A percentile compares a stretch with the other conserved stretches of the same genome.
These are phyloP conservation scores for Valencia hispanica DNA, from an alignment of 2,797 vertebrate species.

Conservation along the genomic window DNA sequence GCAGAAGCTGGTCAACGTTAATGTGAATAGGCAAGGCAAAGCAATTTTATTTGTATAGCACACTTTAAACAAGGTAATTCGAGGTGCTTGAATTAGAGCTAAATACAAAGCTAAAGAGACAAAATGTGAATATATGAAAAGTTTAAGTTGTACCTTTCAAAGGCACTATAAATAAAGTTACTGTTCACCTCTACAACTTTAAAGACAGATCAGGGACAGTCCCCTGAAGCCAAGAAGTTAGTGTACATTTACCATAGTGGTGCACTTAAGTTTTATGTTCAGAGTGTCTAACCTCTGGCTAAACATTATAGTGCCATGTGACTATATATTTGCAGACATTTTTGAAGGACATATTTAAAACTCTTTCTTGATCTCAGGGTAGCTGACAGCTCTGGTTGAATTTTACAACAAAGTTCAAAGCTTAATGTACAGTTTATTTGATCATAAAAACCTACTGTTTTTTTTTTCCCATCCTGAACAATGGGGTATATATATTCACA, in stretches of 20 bases:
- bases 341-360: constrained; percentile 12
- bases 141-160: too few species aligned
- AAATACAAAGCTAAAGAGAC: neutral
- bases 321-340: constrained; percentile 14
- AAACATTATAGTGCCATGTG: constrained; percentile 4
- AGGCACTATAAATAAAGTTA: constrained; percentile 7
- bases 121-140: neutral
- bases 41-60: too few species aligned
- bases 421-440: constrained; percentile 2
- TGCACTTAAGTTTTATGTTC: neutral
- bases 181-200: constrained; percentile 32
- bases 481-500: neutral
- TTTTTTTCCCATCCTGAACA: neutral
- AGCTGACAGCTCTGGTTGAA: constrained; percentile 5
- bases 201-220: constrained; percentile 3
- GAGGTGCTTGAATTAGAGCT: too few species aligned
- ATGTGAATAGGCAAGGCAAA: neutral
- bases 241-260: neutral
- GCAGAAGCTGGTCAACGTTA: neutral
- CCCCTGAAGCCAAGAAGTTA: neutral
- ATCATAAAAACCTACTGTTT: neutral
- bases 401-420: constrained; percentile 8
- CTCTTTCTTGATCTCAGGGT: neutral
- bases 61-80: too few species aligned
- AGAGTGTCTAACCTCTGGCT: neutral